Evolutionary conservation across 1,140 invertebrate genomes (phyloP), one percentile per base, ranked within the genome.

Genomic region (Coelopa frigida): DNA sequence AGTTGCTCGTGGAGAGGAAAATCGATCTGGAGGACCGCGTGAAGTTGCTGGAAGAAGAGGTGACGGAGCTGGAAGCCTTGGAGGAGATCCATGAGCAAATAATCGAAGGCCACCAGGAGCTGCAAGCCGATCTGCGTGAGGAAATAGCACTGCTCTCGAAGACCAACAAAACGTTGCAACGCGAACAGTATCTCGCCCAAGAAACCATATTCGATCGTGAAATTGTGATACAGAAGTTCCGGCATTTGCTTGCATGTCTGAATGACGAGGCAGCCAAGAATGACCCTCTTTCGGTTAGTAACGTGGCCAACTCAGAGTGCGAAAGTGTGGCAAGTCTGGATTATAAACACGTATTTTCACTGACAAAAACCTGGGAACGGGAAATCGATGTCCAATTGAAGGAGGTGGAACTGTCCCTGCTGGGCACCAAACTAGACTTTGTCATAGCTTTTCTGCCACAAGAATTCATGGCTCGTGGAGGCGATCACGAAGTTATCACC

Each of bases 151-250:
- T 94, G 70, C 83, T 89, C 3, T 78, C 85, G 55, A 78, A 79
- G 1, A 81, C 83, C 48, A 83, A 85, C 2, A 76, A 84, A 55
- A 86, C 93, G 68, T 77, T 83, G 24, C 73, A 81, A 14, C 72
- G 83, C n/a, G 83, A 88, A 55, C 75, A 82, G 29, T 85, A 95
- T 57, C 89, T 88, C 0, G 83, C 86, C 0, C 71, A 94, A 17
- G 93, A 97, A 70, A 89, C 88, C 0, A 79, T 97, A n/a, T 82
- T 89, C 32, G 94, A 98, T 73, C 83, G 92, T 36, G 92, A 98
- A 66, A 70, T 80, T 4, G 97, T 94, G 0, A 95, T 99, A 37
- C 74, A 82, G 7, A 98, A 98, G 73, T 99, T 98, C 70, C 75
- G 95, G 24, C 90, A 95, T 46, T 73, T 97, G 3, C 94, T 95